Conservation (phyloP, 2,113 vertebrate genomes). For the Brachyhypopomus occidentalis region DNA sequence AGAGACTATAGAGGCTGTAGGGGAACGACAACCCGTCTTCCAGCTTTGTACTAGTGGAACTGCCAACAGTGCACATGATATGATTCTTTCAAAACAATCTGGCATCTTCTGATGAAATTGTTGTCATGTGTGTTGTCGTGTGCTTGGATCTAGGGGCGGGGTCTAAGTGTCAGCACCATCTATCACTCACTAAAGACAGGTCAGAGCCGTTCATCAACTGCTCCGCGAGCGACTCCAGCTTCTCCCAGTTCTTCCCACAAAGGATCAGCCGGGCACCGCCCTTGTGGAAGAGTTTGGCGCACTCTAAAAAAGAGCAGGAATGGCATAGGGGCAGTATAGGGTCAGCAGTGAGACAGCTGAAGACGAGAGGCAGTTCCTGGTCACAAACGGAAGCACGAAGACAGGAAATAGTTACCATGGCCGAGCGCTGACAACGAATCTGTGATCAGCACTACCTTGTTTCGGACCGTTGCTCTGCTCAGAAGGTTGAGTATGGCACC, state of each 20-base stretch:
- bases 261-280: conserved; percentile 88
- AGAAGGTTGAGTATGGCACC: conserved; percentile 75
- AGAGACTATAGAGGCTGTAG: too few species aligned
- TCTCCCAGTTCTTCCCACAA: conserved; percentile 89
- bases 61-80: too few species aligned
- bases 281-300: conserved; percentile 83
- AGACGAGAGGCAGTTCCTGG: neutral
- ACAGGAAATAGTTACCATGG: conserved; percentile 74
- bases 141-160: too few species aligned
- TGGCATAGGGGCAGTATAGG: too few species aligned
- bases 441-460: conserved; percentile 91
- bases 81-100: too few species aligned
- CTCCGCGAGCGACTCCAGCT: conserved; percentile 81
- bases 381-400: neutral
- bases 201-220: conserved; percentile 81
- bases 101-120: too few species aligned
- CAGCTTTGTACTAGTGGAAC: too few species aligned
- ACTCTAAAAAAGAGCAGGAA: conserved; percentile 72
- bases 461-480: conserved; percentile 85
- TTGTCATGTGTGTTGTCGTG: too few species aligned
- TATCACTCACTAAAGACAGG: conserved; percentile 78
- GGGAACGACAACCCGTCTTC: too few species aligned
- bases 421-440: conserved; percentile 88
- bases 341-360: neutral
- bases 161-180: too few species aligned